Conservation (phyloP, 2,113 vertebrate species). For the Pluvianellus socialis region DNA sequence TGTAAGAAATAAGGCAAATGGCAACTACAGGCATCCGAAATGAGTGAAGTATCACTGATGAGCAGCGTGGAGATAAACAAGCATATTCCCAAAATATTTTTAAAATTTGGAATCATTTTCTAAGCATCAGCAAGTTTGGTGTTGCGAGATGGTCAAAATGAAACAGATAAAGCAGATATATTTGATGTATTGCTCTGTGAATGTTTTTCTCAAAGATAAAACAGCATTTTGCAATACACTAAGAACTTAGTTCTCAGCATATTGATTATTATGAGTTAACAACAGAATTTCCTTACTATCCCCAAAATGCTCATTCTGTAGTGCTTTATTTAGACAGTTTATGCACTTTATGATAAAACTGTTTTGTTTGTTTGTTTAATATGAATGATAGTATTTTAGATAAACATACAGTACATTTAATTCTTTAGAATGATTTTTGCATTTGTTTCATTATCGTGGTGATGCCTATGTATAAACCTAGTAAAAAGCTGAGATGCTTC, state of each 20-base stretch:
- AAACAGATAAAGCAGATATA: conserved; percentile 8
- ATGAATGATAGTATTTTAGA: neutral
- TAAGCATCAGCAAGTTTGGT: conserved; percentile 26
- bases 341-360: neutral
- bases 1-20: conserved; percentile 46
- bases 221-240: neutral
- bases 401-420: neutral
- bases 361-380: neutral
- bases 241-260: neutral
- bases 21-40: conserved; percentile 24
- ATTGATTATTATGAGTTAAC: neutral
- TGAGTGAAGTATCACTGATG: conserved; percentile 44
- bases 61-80: conserved; percentile 23
- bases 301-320: neutral
- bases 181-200: neutral
- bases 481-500: neutral
- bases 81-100: conserved; percentile 35
- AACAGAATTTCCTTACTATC: neutral
- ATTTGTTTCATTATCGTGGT: neutral
- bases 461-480: neutral
- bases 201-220: conserved; percentile 4
- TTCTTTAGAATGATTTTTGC: neutral
- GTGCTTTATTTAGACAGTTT: neutral
- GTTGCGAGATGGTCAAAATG: conserved; percentile 1
- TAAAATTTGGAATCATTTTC: conserved; percentile 14